Evolutionary conservation across 2,888 invertebrate genomes (phyloP).

Genomic region (Hirtodrosophila trivittata): DNA sequence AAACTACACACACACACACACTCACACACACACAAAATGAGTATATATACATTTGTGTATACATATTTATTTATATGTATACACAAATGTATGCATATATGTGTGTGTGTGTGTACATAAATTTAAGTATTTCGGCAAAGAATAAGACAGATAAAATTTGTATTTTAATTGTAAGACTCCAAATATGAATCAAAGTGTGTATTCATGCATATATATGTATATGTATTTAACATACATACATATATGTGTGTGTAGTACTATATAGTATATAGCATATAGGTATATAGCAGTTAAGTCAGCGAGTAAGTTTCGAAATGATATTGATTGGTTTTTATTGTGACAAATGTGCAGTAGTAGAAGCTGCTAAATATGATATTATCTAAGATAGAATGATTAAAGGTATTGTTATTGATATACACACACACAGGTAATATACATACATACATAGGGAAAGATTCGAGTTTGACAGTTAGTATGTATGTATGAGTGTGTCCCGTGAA

Average conservation of each 20-base stretch:
- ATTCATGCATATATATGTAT: conserved; percentile 4
- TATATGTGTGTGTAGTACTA: conserved; percentile 2
- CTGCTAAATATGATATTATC: conserved; percentile 60
- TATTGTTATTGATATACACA: conserved; percentile 54
- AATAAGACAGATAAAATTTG: conserved; percentile 15
- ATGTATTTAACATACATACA: conserved; percentile 4
- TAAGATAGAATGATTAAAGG: conserved; percentile 49
- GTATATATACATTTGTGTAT: conserved; percentile 8
- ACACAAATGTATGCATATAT: conserved; percentile 8
- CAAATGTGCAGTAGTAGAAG: conserved; percentile 45
- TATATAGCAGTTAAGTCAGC: conserved; percentile 7
- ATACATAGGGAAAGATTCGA: not conserved
- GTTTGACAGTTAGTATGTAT: not conserved
- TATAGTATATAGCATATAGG: conserved; percentile 3
- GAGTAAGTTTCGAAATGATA: conserved; percentile 49
- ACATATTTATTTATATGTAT: conserved; percentile 2
- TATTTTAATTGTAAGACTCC: conserved; percentile 28
- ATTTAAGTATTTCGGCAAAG: too few species aligned
- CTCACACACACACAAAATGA: not conserved
- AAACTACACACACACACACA: conserved; percentile 4
- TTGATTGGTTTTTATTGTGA: conserved; percentile 67
- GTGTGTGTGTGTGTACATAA: conserved; percentile 14
- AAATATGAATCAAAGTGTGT: too few species aligned
- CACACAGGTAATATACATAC: not conserved
- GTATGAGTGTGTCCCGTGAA: conserved; percentile 28